These are phyloP conservation scores for Gymnothorax javanicus DNA, from an alignment of 2,797 vertebrate species.

Conservation along the genomic window DNA sequence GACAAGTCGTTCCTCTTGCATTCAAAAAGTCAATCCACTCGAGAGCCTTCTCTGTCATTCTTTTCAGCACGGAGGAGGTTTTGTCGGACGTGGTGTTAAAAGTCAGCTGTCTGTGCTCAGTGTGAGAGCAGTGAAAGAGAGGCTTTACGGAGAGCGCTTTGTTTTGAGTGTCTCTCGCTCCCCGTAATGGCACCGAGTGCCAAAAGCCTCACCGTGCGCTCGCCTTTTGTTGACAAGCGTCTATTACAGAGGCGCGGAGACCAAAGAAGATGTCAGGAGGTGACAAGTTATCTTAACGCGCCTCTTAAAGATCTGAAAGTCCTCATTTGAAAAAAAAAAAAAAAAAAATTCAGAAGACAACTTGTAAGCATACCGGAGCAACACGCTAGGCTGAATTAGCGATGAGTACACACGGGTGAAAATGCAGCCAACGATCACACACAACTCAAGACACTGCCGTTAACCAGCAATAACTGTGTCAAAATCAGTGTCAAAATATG, in stretches of 20 bases:
- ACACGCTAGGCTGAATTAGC: conserved; percentile 35
- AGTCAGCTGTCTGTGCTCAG: conserved; percentile 55
- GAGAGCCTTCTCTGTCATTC: not conserved
- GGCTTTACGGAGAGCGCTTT: conserved; percentile 29
- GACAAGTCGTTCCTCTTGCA: not conserved
- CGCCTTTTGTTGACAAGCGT: conserved; percentile 67
- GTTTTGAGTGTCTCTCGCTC: conserved; percentile 17
- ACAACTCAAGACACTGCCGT: not conserved
- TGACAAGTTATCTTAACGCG: conserved; percentile 45
- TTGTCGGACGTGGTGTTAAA: conserved; percentile 67
- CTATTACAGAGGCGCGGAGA: conserved; percentile 59
- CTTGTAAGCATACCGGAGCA: conserved; percentile 38
- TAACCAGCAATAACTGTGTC: not conserved
- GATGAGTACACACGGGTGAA: conserved; percentile 41
- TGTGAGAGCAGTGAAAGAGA: conserved; percentile 35
- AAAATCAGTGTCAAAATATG: not conserved
- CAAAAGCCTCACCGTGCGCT: conserved; percentile 49
- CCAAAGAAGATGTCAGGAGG: conserved; percentile 61
- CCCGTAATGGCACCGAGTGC: conserved; percentile 21
- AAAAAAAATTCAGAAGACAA: conserved; percentile 20
- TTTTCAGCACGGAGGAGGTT: conserved; percentile 52
- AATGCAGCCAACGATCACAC: conserved; percentile 39
- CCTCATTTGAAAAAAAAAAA: conserved; percentile 20
- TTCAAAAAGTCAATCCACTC: not conserved
- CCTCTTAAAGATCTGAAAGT: conserved; percentile 33